Base-by-base conservation (phyloP, 2,888 invertebrate species). In the Drosophila nigritarsus region DNA sequence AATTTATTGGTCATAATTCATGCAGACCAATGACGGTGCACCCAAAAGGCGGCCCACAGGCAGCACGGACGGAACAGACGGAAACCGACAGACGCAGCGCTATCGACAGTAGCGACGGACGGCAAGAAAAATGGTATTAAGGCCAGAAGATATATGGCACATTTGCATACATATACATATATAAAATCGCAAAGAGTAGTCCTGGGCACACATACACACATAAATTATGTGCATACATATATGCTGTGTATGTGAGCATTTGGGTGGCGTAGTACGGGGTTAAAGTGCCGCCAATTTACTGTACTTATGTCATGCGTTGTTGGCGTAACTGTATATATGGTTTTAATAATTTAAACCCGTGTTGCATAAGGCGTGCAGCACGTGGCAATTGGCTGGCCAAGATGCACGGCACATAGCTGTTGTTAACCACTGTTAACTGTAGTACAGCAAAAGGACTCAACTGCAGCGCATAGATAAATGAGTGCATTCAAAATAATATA, bases 1-100 rank as follows among this genome's bases (percentile, higher is more conserved):
- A 88, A 88, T 89, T 89, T 89, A 89, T 89, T 83, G 89, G 83
- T 75, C 79, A 89, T 89, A 88, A 89, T 83, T 89, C 87, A 89
- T 83, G 89, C 76, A 73, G 58, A 58, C 67, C 80, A 79, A 75
- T 62, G 62, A 56, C 76, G 61, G 53, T 20, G 61, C 54, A 27
- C 62, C 53, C 74, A 63, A 75, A 72, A 65, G 77, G 73, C 69
- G 18, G 45, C 64, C 54, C 71, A 49, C 51, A 42, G 63, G 60
- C 59, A 27, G 45, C 24, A 45, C 15, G 24, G 24, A 3, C 13
- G 0, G 13, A 13, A 20, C 45, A 7, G 45, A 24, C 45, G 24
- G 45, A 45, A 15, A 4, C 45, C 45, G 24, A 24, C 45, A 15
- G 61, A 36, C 49, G 50, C 40, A 48, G 29, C 55, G 66, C 68